Percentiles rank a stretch among this genome's conserved stretches.
Conservation (phyloP, 30 jellyfish, hydroid and myxozoan species). For the Aurelia aurita region DNA sequence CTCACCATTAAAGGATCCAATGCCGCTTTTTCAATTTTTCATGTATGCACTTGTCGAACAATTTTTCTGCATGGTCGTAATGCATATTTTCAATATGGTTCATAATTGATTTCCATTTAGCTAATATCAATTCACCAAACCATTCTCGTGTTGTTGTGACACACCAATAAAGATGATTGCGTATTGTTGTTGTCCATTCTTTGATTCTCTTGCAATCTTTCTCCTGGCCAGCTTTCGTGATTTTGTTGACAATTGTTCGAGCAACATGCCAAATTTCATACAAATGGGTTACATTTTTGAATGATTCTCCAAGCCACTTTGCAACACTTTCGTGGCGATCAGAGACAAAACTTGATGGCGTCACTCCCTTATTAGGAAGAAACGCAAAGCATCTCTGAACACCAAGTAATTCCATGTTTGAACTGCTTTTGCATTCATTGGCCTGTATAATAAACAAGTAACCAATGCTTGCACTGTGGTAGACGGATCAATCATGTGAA, state of each 20-base stretch:
- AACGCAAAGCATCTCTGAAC: constrained; percentile 24
- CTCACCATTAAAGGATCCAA: too few relatives aligned
- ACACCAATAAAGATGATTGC: constrained; percentile 18
- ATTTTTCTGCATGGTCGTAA: constrained; percentile 14
- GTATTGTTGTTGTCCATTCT: constrained; percentile 10
- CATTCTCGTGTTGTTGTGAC: constrained; percentile 10
- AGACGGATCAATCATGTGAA: too few relatives aligned
- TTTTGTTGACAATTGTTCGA: constrained; percentile 5
- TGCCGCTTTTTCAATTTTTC: constrained; percentile 10
- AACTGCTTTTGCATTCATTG: too few relatives aligned
- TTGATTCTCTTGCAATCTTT: background rate
- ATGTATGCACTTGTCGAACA: constrained; percentile 21
- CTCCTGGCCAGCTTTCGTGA: constrained; percentile 31
- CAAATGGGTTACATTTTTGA: background rate
- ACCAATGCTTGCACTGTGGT: too few relatives aligned
- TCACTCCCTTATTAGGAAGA: too few relatives aligned
- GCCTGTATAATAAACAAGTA: too few relatives aligned
- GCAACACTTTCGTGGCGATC: constrained; percentile 36
- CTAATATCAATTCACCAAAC: constrained; percentile 7
- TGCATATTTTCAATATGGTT: constrained; percentile 15
- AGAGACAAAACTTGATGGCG: constrained; percentile 5
- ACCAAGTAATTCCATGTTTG: constrained; percentile 19
- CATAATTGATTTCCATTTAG: constrained; percentile 26
- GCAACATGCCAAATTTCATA: constrained; percentile 55
- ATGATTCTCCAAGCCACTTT: constrained; percentile 24